Evolutionary conservation across 2,888 invertebrate genomes (phyloP), one percentile per base, ranked within the genome.

Genomic region (Carabus problematicus): DNA sequence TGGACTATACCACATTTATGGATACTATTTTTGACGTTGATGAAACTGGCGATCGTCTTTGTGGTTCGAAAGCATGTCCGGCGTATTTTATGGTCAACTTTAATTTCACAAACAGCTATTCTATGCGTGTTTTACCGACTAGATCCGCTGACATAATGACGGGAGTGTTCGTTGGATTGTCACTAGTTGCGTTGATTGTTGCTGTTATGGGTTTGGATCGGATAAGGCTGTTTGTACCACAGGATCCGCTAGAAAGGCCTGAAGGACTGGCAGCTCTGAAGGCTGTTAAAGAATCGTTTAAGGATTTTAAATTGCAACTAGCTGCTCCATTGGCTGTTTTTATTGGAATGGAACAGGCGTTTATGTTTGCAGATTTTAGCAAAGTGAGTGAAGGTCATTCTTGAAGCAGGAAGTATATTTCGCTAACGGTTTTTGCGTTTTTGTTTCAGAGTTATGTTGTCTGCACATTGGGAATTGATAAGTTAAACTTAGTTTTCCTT

Each of bases 261-360:
- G 84, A 85, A 70, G 81, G 70, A 79, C 79, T 54, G 80, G 84
- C 76, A 78, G 85, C 58, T 74, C 82, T 77, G 76, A 84, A 75
- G 79, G 86, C 76, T 76, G 85, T 84, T 76, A 81, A 79, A 64
- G 82, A 82, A 43, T 82, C 85, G 1, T 86, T 89, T 73, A 84
- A 84, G 70, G 90, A 91, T 77, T 85, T 87, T 0, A 84, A 88
- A 62, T 81, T 92, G 43, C 85, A 90, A 74, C 86, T 92, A 43
- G 90, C 90, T 1, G 89, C 90, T 0, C 93, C 93, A 0, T 85
- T 93, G 81, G 91, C 91, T 3, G 84, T 92, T 49, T 94, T 93
- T 76, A 92, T 93, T 72, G 93, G 93, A 71, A 85, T 93, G 70
- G 93, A 93, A 79, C 93, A 93, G 82, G 93, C 92, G 73, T 93